Evolutionary conservation across 2,113 vertebrate genomes (phyloP).

Genomic region (Elgaria multicarinata): DNA sequence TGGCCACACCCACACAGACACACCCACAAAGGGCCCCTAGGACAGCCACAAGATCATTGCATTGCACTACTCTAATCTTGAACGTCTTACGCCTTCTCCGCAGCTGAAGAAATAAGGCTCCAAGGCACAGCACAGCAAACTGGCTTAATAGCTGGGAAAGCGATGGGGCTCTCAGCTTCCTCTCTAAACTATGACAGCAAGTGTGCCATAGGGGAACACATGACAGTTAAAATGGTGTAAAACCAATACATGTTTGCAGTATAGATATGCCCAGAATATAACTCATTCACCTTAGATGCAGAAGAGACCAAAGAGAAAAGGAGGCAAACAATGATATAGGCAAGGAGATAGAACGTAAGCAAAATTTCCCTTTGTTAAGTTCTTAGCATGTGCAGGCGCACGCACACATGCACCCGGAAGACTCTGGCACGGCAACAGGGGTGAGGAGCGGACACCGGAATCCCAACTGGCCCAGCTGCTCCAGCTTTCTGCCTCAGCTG

Average conservation of each 20-base stretch:
- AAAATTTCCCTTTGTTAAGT: too few relatives aligned
- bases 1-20: too few relatives aligned
- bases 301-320: background rate
- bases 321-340: background rate
- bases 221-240: background rate
- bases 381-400: too few relatives aligned
- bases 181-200: background rate
- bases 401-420: background rate
- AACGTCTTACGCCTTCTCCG: background rate
- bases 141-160: background rate
- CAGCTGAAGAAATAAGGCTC: background rate
- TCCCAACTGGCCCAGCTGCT: background rate
- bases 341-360: background rate
- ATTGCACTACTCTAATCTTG: background rate
- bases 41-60: background rate
- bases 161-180: background rate
- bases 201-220: background rate
- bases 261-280: background rate
- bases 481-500: background rate
- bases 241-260: background rate
- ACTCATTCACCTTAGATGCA: background rate
- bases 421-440: too few relatives aligned
- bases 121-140: background rate
- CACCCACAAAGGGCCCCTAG: background rate
- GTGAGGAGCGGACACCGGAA: too few relatives aligned